These are phyloP conservation scores for Auanema sp. DNA, from an alignment of 2,888 invertebrate species.

Conservation along the genomic window DNA sequence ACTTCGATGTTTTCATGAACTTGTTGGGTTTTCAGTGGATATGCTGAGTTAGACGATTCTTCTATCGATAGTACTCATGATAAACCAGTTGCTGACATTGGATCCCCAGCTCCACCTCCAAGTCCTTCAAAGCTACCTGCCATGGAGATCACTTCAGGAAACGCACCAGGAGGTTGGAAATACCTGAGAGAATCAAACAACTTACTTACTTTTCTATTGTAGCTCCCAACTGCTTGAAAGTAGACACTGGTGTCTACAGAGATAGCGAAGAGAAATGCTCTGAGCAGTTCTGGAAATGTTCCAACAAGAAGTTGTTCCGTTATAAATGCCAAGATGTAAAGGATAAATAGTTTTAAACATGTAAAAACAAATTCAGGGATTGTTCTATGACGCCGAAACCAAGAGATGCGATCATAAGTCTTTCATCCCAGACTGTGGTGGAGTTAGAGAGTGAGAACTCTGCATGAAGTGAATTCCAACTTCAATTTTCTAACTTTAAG, in stretches of 20 bases:
- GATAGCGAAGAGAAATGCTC: conserved; percentile 21
- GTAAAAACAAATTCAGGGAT: conserved; percentile 13
- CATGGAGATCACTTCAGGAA: no score
- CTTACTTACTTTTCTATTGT: no score
- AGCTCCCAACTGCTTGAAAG: conserved; percentile 22
- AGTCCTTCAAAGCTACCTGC: background rate
- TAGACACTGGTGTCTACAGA: conserved; percentile 23
- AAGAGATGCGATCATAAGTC: conserved; percentile 33
- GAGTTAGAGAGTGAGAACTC: conserved; percentile 14
- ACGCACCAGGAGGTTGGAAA: no score
- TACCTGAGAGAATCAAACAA: no score
- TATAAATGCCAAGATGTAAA: conserved; percentile 30
- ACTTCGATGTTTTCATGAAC: no score
- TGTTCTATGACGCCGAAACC: conserved; percentile 29
- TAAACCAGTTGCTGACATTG: background rate
- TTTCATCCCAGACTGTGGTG: conserved; percentile 23
- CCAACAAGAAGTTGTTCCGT: conserved; percentile 30
- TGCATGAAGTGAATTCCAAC: background rate
- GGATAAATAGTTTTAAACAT: background rate
- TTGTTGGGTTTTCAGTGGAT: no score
- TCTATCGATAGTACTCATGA: no score
- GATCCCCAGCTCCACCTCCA: conserved; percentile 1
- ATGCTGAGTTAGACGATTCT: no score
- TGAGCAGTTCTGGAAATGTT: conserved; percentile 33
- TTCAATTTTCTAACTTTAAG: conserved; percentile 1